Percentiles rank a stretch among this genome's conserved stretches.
phyloP scores from a whole-genome alignment of 2,888 invertebrate genomes.

The Limulus polyphemus region DNA sequence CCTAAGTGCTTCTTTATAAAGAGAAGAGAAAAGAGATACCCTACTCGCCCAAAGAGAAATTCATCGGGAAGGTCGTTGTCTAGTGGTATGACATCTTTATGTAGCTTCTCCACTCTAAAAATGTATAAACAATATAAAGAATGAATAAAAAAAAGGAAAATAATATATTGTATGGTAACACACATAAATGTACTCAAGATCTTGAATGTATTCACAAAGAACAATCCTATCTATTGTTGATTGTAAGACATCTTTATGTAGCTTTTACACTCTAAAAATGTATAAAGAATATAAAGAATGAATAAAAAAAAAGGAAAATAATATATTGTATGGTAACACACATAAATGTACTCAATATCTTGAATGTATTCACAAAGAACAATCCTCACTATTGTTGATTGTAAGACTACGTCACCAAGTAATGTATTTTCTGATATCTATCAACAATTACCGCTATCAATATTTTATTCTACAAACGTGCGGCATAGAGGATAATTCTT shows the following conservation, averaged over 20 bases:
- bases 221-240: too few relatives aligned
- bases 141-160: neutral
- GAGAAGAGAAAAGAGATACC: slow-evolving; percentile 64
- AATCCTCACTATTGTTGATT: too few relatives aligned
- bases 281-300: slow-evolving; percentile 6
- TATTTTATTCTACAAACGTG: too few relatives aligned
- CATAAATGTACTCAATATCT: neutral
- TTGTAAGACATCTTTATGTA: slow-evolving; percentile 46
- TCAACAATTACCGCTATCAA: too few relatives aligned
- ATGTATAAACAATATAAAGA: slow-evolving; percentile 7
- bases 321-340: neutral
- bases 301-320: neutral
- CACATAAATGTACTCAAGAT: neutral
- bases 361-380: too few relatives aligned
- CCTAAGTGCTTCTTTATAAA: slow-evolving; percentile 56
- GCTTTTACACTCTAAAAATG: slow-evolving; percentile 44
- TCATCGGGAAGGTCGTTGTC: slow-evolving; percentile 56
- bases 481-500: too few relatives aligned
- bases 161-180: neutral
- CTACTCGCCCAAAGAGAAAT: slow-evolving; percentile 68
- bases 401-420: too few relatives aligned
- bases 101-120: slow-evolving; percentile 47
- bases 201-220: too few relatives aligned
- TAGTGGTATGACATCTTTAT: slow-evolving; percentile 44
- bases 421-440: too few relatives aligned